Evolutionary conservation across 2,797 vertebrate species (phyloP), one percentile per base, ranked within the genome.

Genomic region (Cephalopachus bancanus): DNA sequence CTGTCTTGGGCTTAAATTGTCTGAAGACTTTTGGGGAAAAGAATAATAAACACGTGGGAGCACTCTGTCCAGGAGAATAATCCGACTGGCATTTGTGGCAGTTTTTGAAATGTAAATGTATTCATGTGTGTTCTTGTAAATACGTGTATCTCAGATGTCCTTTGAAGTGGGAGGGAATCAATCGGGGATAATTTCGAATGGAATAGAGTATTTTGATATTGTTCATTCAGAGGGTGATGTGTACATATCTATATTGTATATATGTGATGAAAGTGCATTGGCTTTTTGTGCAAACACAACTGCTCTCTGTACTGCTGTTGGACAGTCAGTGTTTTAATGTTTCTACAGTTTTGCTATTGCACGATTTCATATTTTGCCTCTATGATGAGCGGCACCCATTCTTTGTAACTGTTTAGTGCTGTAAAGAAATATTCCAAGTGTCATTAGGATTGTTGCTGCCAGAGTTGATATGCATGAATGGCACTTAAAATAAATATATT

Each of bases 231-330:
- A 99, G 99, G 99, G 99, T 99, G 99, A 99, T 98, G 98, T 99
- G 99, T 99, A 99, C 99, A 99, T 99, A 99, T 99, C 99, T 99
- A 99, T 99, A 99, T 99, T 99, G 99, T 99, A 99, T 99, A 99
- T 99, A 99, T 99, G 99, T 99, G 99, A 99, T 99, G 99, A 99
- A 99, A 99, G 99, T 98, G 99, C 99, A 98, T 99, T 99, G 98
- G 99, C 99, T 99, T 99, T 99, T 99, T 99, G 99, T 99, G 99
- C 99, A 99, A 98, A 97, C 99, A 99, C 99, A 99, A 99, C 99
- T 99, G 99, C 99, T 99, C 98, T 98, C 99, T 99, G 99, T 99
- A 99, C 99, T 99, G 99, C 99, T 99, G 99, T 99, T 99, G 99
- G 99, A 99, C 99, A 99, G 99, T 99, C 99, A 99, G 99, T 99